phyloP scores from a whole-genome alignment of 2,888 invertebrate species.

The Lapara coniferarum region DNA sequence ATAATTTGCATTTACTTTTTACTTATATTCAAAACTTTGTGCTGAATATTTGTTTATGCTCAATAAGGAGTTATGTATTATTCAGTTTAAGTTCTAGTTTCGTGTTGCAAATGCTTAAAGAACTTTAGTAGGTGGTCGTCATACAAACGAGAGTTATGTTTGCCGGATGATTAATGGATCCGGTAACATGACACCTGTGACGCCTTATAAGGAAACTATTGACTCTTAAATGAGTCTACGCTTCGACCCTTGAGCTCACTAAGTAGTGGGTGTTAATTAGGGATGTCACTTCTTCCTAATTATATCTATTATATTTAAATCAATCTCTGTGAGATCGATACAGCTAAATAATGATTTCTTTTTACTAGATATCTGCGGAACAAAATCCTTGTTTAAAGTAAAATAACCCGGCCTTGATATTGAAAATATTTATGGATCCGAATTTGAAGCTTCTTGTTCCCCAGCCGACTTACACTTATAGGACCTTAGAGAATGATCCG shows the following conservation, averaged over 20 bases:
- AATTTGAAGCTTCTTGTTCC: no score
- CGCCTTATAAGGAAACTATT: slow-evolving; percentile 45
- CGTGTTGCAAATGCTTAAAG: slow-evolving; percentile 31
- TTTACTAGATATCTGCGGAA: no score
- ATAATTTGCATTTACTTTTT: no score
- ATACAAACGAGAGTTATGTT: slow-evolving; percentile 40
- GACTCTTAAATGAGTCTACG: slow-evolving; percentile 30
- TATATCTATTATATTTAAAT: neutral
- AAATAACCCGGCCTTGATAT: no score
- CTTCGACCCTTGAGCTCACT: neutral
- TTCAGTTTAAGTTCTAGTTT: slow-evolving; percentile 9
- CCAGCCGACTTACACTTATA: no score
- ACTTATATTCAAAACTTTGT: neutral
- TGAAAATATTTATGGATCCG: no score
- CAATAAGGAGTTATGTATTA: neutral
- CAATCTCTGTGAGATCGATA: neutral
- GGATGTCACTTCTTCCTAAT: neutral
- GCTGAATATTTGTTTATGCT: neutral
- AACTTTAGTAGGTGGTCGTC: slow-evolving; percentile 47
- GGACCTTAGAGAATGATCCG: no score
- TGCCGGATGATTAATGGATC: slow-evolving; percentile 54
- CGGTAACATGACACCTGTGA: slow-evolving; percentile 51
- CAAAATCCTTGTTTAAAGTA: no score
- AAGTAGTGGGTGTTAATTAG: neutral
- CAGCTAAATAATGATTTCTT: no score